Evolutionary conservation across 37 sponge, comb jelly and placozoan species (phyloP), one percentile per base, ranked within the genome.

Genomic region (Ianthella basta): DNA sequence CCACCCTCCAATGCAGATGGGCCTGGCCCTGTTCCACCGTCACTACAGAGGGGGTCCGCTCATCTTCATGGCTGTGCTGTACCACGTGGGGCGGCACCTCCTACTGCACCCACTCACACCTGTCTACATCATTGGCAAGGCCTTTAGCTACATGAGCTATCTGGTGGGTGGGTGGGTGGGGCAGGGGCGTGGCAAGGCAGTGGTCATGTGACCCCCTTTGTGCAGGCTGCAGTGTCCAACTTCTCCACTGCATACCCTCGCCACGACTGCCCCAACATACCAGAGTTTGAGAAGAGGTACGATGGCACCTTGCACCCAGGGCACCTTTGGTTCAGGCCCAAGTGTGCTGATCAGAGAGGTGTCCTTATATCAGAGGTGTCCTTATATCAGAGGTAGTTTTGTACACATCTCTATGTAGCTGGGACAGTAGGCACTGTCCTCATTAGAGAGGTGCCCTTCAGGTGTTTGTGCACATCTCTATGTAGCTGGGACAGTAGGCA

Each of bases 141-240:
- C 73, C 75, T 94, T 91, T 75, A 94, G 95, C 61, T 94, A 94
- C 89, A 91, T 84, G 84, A 94, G 91, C 79, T 94, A 94, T 59
- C 33, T 86, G 25, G 87, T 72, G 19, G 44, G 83, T 25, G 16
- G 5, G 18, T 57, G 34, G 24, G 29, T 12, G 29, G 64, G 29
- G 64, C 64, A 57, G 64, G 29, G 24, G 24, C 29, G 29, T 61
- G 24, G 4, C 64, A 61, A 2, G 14, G 64, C 64, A 29, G 64
- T 2, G 27, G 4, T 61, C 64, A 61, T 10, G 24, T 61, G 63
- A 13, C 1, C 34, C 23, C 27, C 27, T n/a, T 12, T 34, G 16
- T 41, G 10, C 78, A 75, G 78, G 5, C 15, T 40, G 78, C 78
- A 36, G 78, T 75, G 6, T 40, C 23, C 16, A 75, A 75, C 54